Evolutionary conservation across 2,888 invertebrate species (phyloP).

Genomic region (Carcina quercana): DNA sequence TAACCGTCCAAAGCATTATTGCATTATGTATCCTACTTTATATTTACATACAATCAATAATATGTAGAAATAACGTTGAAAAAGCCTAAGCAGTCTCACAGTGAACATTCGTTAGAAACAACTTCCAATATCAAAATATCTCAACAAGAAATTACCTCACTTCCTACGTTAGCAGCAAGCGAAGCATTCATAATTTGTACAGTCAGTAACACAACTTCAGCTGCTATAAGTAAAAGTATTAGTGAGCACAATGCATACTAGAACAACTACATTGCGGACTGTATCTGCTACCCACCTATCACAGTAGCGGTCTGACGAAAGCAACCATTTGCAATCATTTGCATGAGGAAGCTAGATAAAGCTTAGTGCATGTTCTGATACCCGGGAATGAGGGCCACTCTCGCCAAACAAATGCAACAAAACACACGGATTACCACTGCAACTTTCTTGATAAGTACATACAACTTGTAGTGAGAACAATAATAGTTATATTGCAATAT

Average conservation of each 20-base stretch:
- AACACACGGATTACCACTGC: slow-evolving; percentile 1
- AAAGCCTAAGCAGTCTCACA: too few relatives aligned
- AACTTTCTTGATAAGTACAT: not conserved
- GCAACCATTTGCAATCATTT: slow-evolving; percentile 54
- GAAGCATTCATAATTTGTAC: slow-evolving; percentile 15
- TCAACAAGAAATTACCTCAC: slow-evolving; percentile 14
- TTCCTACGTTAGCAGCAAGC: slow-evolving; percentile 14
- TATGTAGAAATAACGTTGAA: not conserved
- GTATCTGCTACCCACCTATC: slow-evolving; percentile 16
- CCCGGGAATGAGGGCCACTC: slow-evolving; percentile 29
- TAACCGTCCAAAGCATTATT: too few relatives aligned
- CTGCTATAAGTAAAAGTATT: too few relatives aligned
- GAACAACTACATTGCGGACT: slow-evolving; percentile 6
- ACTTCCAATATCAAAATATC: slow-evolving; percentile 16
- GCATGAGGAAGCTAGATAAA: slow-evolving; percentile 58
- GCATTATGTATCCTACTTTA: too few relatives aligned
- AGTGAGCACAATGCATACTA: not conserved
- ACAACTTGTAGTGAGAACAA: not conserved
- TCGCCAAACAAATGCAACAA: slow-evolving; percentile 13
- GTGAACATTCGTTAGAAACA: too few relatives aligned
- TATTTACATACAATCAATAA: too few relatives aligned
- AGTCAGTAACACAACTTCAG: slow-evolving; percentile 6
- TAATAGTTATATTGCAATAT: not conserved
- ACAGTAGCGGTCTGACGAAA: slow-evolving; percentile 33
- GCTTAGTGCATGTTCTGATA: slow-evolving; percentile 35